Base-by-base conservation (phyloP, 2,888 invertebrate species). In the Athripsodes cinereus region DNA sequence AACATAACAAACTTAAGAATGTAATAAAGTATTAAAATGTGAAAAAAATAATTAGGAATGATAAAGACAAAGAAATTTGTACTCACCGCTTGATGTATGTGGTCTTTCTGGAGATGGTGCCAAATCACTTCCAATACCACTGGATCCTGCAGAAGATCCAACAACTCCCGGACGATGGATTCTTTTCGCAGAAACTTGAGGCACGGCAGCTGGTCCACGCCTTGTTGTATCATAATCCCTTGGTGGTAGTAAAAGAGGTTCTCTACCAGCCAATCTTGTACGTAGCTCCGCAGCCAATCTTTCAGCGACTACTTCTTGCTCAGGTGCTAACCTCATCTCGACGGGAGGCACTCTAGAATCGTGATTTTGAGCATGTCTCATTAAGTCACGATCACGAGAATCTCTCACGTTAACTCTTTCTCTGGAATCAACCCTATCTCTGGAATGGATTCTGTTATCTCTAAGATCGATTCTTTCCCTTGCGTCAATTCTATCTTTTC, bases 211-310 rank as follows among this genome's bases (percentile, higher is more conserved):
- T 21, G 60, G 60, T n/a, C 48, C 72, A 61, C 82, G 86, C 55
- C 90, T 81, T 70, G 91, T 90, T 1, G 95, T 95, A 73, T 96
- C 96, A 76, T 96, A 96, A 73, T 96, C 96, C 22, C 93, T 81
- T 0, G 96, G 96, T 0, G 96, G 96, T 61, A 96, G 76, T 20
- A 96, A 80, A 54, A 96, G 84, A 0, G 95, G 95, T 5, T 82
- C 84, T 59, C 79, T 78, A 74, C 75, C 60, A 18, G 50, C 56
- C 13, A 61, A 50, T 78, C 83, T 77, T 67, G 76, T 71, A 65
- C 94, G 84, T 65, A 97, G 74, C 69, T 97, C 97, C 0, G 94
- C 94, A 1, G 95, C 93, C 64, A 96, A 78, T 40, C 93, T 93
- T 71, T 95, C 94, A 71, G 63, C 63, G 3, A 53, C 63, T 5